A percentile compares a stretch with the other conserved stretches of the same genome.
phyloP scores from a whole-genome alignment of 2,113 vertebrate genomes.

The Cyrtonyx montezumae region DNA sequence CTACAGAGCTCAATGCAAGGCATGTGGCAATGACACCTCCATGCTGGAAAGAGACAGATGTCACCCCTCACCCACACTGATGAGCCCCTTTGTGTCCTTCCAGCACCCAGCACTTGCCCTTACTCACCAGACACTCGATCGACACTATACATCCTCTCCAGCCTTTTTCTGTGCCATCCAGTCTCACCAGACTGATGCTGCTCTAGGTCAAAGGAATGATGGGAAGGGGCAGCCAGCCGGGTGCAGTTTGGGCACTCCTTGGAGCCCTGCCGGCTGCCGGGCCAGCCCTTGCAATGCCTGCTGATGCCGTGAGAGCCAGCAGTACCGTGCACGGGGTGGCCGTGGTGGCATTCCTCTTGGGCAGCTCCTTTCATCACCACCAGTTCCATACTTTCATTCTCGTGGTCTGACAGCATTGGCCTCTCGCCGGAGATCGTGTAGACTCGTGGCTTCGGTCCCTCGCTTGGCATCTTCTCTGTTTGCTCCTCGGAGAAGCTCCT shows the following conservation, averaged over 20 bases:
- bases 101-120: neutral
- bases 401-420: slow-evolving; percentile 84
- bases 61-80: neutral
- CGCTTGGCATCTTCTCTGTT: slow-evolving; percentile 66
- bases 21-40: rapidly evolving
- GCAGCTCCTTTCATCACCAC: slow-evolving; percentile 85
- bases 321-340: slow-evolving; percentile 82
- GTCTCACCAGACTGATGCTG: slow-evolving; percentile 76
- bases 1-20: neutral
- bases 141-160: slow-evolving; percentile 94
- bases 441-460: slow-evolving; percentile 83
- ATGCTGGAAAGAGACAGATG: rapidly evolving
- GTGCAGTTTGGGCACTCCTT: slow-evolving; percentile 82
- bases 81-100: neutral
- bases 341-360: slow-evolving; percentile 80
- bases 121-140: slow-evolving; percentile 87
- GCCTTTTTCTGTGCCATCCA: slow-evolving; percentile 85
- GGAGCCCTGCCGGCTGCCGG: slow-evolving; percentile 82
- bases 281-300: slow-evolving; percentile 83
- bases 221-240: slow-evolving; percentile 79
- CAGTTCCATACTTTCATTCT: slow-evolving; percentile 87
- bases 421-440: slow-evolving; percentile 93
- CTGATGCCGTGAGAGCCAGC: slow-evolving; percentile 79
- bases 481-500: slow-evolving; percentile 85
- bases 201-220: slow-evolving; percentile 88